phyloP scores from a whole-genome alignment of 2,113 vertebrate species.

The Macheiramphus alcinus region DNA sequence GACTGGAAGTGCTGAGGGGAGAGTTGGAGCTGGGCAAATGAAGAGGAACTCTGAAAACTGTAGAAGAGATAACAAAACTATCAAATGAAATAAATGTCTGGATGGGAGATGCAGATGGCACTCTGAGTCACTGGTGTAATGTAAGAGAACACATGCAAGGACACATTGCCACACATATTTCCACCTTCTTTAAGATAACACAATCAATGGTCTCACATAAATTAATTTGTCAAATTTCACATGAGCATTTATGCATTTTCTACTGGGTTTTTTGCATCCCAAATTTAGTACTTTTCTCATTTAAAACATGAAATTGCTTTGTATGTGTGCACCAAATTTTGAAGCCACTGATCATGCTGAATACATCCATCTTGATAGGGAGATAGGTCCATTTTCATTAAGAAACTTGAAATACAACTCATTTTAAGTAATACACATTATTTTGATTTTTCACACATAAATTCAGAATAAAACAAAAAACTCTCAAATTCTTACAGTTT shows the following conservation, averaged over 20 bases:
- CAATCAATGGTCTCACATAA: background rate
- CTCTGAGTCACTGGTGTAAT: constrained; percentile 20
- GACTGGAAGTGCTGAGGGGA: background rate
- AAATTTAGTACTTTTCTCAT: background rate
- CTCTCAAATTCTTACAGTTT: background rate
- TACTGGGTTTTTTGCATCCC: background rate
- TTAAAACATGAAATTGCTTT: background rate
- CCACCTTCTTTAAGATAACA: constrained; percentile 8
- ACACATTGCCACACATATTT: constrained; percentile 16
- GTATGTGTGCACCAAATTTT: background rate
- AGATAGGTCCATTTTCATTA: background rate
- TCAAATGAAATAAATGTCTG: constrained; percentile 1
- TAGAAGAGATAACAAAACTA: background rate
- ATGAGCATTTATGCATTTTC: background rate
- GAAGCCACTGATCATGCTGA: background rate
- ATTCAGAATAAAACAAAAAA: background rate
- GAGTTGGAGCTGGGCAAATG: background rate
- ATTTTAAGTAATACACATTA: background rate
- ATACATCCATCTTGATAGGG: background rate
- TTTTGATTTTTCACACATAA: background rate
- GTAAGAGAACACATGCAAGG: constrained; percentile 33
- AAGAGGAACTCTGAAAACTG: background rate
- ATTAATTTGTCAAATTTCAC: background rate
- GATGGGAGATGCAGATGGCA: constrained; percentile 36
- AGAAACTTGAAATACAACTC: background rate